Evolutionary conservation across 1,140 invertebrate species (phyloP), one percentile per base, ranked within the genome.

Genomic region (Tetramorium simillimum): DNA sequence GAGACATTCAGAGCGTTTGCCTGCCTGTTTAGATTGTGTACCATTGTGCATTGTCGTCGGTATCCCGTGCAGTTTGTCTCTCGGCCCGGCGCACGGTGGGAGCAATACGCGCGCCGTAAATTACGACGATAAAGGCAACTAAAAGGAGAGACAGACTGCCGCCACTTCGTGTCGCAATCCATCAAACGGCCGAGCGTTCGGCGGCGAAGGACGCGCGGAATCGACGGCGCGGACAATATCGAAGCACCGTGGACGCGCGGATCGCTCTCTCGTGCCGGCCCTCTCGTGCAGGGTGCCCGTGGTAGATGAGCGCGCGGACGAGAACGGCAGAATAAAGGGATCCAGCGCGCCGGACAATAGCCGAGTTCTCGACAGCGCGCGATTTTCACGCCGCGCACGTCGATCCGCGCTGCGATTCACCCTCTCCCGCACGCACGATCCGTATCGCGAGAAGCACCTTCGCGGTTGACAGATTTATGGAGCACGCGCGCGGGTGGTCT

Each of bases 401-500:
- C 84, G 84, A 89, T 82, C 49, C n/a, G 24, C n/a, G 24, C 14
- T 33, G 53, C 75, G 87, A 89, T 86, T 88, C 65, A 87, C 77
- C 51, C 78, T 63, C 72, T 37, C 67, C 62, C 75, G 67, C 62
- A 18, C 43, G 7, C 69, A 58, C 18, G 37, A 60, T 63, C 24
- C 87, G 69, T 21, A 56, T 90, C 84, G 84, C 84, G 90, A 88
- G 88, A 43, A 46, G 49, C 81, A 21, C 51, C 85, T 70, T 69
- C 33, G 75, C 18, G 69, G 72, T 58, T 58, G 92, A 93, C 91
- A 91, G 92, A 93, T 93, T 93, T 93, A 93, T 91, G 82, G 65
- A 87, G 0, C 33, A 37, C 33, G 84, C 89, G 70, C 86, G 49
- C 88, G 81, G 86, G 87, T 76, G 89, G 90, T 88, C 93, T 77